Conservation (phyloP, 2,113 vertebrate genomes). For the Plotosus lineatus region DNA sequence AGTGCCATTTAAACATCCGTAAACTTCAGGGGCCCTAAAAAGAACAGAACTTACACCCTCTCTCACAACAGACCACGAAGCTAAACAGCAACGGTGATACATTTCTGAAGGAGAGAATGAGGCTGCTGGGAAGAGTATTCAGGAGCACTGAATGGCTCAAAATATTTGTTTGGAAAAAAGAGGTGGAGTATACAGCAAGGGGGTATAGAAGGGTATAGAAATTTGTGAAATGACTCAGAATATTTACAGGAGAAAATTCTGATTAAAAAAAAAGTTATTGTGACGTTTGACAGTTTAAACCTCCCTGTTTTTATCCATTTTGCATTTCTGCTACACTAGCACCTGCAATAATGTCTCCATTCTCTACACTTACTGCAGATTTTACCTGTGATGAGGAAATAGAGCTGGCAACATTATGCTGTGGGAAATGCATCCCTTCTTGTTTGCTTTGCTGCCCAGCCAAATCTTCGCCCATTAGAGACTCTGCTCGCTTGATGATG, state of each 20-base stretch:
- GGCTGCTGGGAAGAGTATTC: neutral
- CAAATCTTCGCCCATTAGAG: conserved; percentile 81
- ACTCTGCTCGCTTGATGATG: conserved; percentile 92
- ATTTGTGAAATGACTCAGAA: neutral
- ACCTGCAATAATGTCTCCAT: neutral
- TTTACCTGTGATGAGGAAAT: conserved; percentile 74
- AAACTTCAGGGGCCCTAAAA: conserved; percentile 5
- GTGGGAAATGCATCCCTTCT: conserved; percentile 53
- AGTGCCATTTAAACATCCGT: neutral
- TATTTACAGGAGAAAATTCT: neutral
- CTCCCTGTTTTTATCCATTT: neutral
- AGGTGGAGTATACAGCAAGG: neutral
- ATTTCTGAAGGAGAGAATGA: neutral
- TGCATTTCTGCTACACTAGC: neutral
- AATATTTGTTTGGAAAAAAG: neutral
- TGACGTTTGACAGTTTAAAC: neutral
- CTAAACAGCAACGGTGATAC: neutral
- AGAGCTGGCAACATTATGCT: conserved; percentile 52
- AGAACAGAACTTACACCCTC: neutral
- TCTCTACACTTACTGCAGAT: neutral
- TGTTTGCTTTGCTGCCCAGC: conserved; percentile 51
- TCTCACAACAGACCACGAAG: neutral
- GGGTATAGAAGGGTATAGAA: too few relatives aligned
- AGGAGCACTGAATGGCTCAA: neutral
- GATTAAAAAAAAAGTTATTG: neutral